Evolutionary conservation across 2,113 vertebrate genomes (phyloP).

Genomic region (Menura novaehollandiae): DNA sequence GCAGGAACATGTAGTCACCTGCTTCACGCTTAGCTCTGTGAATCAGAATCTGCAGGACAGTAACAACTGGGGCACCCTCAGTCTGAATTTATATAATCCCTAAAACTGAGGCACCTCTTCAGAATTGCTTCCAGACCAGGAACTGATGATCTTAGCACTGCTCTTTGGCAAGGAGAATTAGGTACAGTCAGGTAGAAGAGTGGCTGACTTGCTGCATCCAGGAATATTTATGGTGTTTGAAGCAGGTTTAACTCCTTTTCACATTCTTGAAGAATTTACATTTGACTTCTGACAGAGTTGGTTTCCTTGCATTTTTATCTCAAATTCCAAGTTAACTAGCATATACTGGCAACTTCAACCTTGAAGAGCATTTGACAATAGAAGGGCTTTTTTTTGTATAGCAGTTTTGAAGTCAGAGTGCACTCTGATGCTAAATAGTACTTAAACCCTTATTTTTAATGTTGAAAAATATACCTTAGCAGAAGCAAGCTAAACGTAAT

Average conservation of each 20-base stretch:
- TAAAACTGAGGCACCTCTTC: slow-evolving; percentile 22
- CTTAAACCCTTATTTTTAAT: slow-evolving; percentile 63
- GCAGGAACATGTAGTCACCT: background rate
- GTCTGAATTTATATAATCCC: background rate
- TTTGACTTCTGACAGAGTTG: slow-evolving; percentile 26
- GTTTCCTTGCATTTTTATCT: slow-evolving; percentile 44
- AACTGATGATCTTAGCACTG: slow-evolving; percentile 5
- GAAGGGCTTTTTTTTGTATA: slow-evolving; percentile 55
- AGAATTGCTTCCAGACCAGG: slow-evolving; percentile 39
- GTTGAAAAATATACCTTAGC: slow-evolving; percentile 55
- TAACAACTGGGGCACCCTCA: background rate
- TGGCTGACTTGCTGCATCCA: slow-evolving; percentile 11
- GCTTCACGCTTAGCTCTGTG: background rate
- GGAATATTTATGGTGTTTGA: slow-evolving; percentile 23
- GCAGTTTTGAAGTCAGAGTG: slow-evolving; percentile 45
- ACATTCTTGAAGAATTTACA: slow-evolving; percentile 21
- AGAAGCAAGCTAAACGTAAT: slow-evolving; percentile 35
- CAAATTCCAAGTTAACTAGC: background rate
- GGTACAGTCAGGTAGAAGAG: slow-evolving; percentile 33
- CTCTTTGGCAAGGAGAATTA: background rate
- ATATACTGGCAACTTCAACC: background rate
- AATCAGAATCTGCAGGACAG: background rate
- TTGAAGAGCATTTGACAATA: slow-evolving; percentile 38
- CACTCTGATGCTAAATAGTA: slow-evolving; percentile 32
- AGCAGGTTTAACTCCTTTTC: slow-evolving; percentile 47